Base-by-base conservation (phyloP, 2,797 vertebrate species). In the Rallus crepitans region DNA sequence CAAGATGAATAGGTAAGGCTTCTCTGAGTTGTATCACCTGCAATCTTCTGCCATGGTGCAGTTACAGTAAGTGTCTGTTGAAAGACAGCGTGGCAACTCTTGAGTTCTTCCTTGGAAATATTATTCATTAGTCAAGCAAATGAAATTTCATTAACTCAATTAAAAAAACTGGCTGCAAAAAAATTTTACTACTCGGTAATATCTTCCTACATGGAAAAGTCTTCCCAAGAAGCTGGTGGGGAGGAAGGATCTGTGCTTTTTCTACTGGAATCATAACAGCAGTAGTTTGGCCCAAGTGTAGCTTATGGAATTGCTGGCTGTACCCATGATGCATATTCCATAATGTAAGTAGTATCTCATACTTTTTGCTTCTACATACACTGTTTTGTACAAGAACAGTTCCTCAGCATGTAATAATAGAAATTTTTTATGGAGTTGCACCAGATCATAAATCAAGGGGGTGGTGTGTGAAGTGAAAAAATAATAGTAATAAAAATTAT, bases 121-220 rank as follows among this genome's bases (percentile, higher is more conserved):
- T 92, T 63, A 92, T 90, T 94, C 64, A 89, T 95, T 94, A 84
- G 91, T 96, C 56, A 55, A 53, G 50, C 30, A 92, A 93, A 94
- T 11, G 19, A 80, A 42, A 68, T 8, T 28, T 21, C 42, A 91
- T 64, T 60, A 89, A 82, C 50, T 90, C 6, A 12, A 7, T 83
- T 92, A 87, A 83, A 94, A 94, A 45, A 61, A 79, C 15, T 31
- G 48, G n/a, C 42, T 57, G 72, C 63, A 61, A 87, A 84, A 84
- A 96, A 21, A 84, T 56, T 71, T 91, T 70, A 37, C 33, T 86
- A 11, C 37, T 93, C 87, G 42, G 50, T 88, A 75, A 87, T 55
- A 12, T 31, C 48, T 27, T 82, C 64, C 60, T 89, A 76, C 12
- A n/a, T 25, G 30, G 61, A 53, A 52, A 65, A 59, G 79, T 69